Evolutionary conservation across 2,797 vertebrate species (phyloP), one percentile per base, ranked within the genome.

Genomic region (Schizothorax lantsangensis): DNA sequence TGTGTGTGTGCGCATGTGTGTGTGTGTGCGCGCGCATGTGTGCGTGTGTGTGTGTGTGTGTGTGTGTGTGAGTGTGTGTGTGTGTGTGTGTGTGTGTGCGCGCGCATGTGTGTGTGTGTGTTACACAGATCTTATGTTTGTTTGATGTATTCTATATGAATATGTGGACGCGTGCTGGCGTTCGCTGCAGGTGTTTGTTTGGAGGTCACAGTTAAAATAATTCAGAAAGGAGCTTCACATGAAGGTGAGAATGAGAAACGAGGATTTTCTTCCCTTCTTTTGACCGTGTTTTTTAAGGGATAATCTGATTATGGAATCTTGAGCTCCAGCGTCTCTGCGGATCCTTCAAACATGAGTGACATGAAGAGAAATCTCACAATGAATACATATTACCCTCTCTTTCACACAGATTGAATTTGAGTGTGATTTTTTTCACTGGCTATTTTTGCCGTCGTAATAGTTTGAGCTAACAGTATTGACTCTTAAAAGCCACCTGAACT

Each of bases 271-370:
- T 72, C 78, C 73, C 1, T 49, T 88, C 89, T 92, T 90, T 90
- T 89, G 72, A 91, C 90, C 88, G 92, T 88, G 71, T 91, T 93
- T 92, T 93, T 94, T 94, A 95, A 93, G 92, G 93, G 93, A 95
- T 95, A 95, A 95, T 93, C 94, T 92, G 91, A 93, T 95, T 95
- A 93, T 89, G 92, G 90, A 90, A 93, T 95, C 91, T 93, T 92
- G 93, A 89, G 49, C 33, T 59, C 6, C 26, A 10, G 38, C 19
- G 85, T 85, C 80, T 91, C 47, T 88, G 89, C 77, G 89, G 91
- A 94, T 92, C 90, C 84, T 89, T 89, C 90, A 93, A 93, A 88
- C 87, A 66, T 64, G 87, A 92, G 86, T 92, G 91, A 94, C 92
- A 90, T 91, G 91, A 89, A 86, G 88, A 91, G 90, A 38, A 75